phyloP scores from a whole-genome alignment of 1,140 invertebrate genomes.

The Sogatella furcifera region DNA sequence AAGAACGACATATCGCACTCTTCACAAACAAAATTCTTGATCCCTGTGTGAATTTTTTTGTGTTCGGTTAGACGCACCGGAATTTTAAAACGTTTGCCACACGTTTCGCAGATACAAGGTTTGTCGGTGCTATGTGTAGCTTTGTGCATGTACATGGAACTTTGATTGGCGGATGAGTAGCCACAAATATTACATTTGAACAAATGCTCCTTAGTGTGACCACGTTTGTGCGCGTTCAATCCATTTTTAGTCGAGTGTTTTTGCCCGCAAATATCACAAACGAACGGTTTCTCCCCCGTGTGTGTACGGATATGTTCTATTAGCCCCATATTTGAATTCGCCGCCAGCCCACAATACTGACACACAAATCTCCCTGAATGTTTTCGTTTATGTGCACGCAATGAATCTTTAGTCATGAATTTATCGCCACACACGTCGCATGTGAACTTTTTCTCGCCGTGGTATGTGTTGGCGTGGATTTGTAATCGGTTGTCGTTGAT shows the following conservation, averaged over 20 bases:
- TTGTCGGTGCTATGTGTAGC: slow-evolving; percentile 39
- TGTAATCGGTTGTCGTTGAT: slow-evolving; percentile 62
- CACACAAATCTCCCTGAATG: slow-evolving; percentile 59
- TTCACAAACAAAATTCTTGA: slow-evolving; percentile 42
- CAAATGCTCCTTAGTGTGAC: slow-evolving; percentile 45
- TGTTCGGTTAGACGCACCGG: slow-evolving; percentile 19
- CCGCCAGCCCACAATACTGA: slow-evolving; percentile 50
- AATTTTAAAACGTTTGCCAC: slow-evolving; percentile 26
- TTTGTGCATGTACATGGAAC: slow-evolving; percentile 21
- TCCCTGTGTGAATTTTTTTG: slow-evolving; percentile 37
- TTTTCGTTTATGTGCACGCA: slow-evolving; percentile 35
- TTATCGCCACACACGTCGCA: slow-evolving; percentile 36
- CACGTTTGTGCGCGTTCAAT: slow-evolving; percentile 15
- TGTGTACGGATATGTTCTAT: slow-evolving; percentile 61
- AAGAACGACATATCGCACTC: slow-evolving; percentile 34
- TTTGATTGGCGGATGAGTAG: slow-evolving; percentile 8
- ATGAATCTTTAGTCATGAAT: slow-evolving; percentile 35
- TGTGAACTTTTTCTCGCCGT: slow-evolving; percentile 32
- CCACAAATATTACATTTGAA: slow-evolving; percentile 86
- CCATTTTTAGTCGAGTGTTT: slow-evolving; percentile 32
- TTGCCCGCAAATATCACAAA: slow-evolving; percentile 33
- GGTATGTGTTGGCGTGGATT: slow-evolving; percentile 57
- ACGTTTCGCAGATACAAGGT: slow-evolving; percentile 29
- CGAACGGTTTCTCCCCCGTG: slow-evolving; percentile 27
- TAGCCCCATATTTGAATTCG: slow-evolving; percentile 78